A percentile compares a stretch with the other conserved stretches of the same genome.
Conservation (phyloP, 1,140 invertebrate genomes). For the Eueides isabella region DNA sequence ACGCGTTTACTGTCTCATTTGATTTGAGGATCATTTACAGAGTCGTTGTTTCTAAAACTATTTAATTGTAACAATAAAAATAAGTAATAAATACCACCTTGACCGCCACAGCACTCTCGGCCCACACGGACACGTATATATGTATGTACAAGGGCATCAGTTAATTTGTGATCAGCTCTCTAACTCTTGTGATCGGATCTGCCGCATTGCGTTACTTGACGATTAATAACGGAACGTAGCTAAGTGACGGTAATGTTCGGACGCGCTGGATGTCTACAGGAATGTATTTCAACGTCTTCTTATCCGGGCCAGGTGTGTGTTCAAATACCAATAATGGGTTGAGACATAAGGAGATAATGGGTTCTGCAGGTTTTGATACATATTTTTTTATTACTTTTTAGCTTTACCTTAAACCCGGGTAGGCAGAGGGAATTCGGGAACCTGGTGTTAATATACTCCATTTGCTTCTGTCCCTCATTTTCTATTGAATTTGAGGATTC, state of each 20-base stretch:
- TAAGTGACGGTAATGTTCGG: background rate
- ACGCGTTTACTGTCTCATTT: too few relatives aligned
- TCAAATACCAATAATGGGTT: too few relatives aligned
- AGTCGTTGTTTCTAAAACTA: background rate
- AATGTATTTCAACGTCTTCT: background rate
- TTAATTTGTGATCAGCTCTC: background rate
- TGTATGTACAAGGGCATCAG: background rate
- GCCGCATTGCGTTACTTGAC: background rate
- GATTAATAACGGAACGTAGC: background rate
- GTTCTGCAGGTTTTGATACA: too few relatives aligned
- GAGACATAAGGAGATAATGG: too few relatives aligned
- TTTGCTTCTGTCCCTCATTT: too few relatives aligned
- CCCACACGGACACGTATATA: background rate
- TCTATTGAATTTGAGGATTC: too few relatives aligned
- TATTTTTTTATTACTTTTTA: too few relatives aligned
- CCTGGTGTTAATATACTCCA: too few relatives aligned
- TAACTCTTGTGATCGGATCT: background rate
- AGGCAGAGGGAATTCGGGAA: too few relatives aligned
- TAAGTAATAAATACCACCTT: background rate
- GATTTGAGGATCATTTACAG: too few relatives aligned
- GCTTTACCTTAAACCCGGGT: too few relatives aligned
- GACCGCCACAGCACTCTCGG: background rate
- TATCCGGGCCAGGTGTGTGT: background rate
- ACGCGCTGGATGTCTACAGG: background rate
- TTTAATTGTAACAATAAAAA: background rate